These are phyloP conservation scores for Manis crassicaudata DNA, from an alignment of 2,797 vertebrate genomes.

Conservation along the genomic window DNA sequence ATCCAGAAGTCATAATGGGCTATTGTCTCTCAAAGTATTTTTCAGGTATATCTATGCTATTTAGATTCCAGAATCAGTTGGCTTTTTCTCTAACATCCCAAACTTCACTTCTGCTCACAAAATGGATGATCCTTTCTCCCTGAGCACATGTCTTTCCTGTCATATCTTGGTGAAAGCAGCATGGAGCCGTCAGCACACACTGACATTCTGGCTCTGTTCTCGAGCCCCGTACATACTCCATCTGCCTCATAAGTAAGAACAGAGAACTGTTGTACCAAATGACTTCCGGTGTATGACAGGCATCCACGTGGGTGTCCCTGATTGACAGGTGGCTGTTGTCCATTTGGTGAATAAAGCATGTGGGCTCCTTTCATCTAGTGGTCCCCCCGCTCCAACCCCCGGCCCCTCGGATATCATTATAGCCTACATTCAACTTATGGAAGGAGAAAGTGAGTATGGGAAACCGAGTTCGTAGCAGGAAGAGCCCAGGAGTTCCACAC, in stretches of 20 bases:
- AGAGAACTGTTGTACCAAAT: not conserved
- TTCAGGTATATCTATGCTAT: not conserved
- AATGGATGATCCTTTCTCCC: not conserved
- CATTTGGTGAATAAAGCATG: not conserved
- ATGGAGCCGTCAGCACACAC: accelerated
- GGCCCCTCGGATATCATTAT: not conserved
- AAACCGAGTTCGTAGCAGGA: not conserved
- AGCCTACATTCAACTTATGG: not conserved
- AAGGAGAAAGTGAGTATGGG: not conserved
- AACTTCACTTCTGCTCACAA: not conserved
- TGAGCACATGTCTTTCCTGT: not conserved
- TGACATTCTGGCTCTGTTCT: not conserved
- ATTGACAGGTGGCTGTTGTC: not conserved
- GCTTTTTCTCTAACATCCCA: not conserved
- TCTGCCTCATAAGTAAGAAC: not conserved
- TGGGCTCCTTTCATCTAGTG: not conserved
- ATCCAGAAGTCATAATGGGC: not conserved
- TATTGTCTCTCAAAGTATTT: not conserved
- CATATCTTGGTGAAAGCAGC: not conserved
- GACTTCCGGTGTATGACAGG: not conserved
- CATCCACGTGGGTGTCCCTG: not conserved
- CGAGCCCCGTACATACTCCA: not conserved
- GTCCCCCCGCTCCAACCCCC: not conserved
- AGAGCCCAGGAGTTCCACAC: not conserved
- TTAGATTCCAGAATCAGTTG: not conserved